phyloP scores from a whole-genome alignment of 2,113 vertebrate species.

The Cynocephalus volans region DNA sequence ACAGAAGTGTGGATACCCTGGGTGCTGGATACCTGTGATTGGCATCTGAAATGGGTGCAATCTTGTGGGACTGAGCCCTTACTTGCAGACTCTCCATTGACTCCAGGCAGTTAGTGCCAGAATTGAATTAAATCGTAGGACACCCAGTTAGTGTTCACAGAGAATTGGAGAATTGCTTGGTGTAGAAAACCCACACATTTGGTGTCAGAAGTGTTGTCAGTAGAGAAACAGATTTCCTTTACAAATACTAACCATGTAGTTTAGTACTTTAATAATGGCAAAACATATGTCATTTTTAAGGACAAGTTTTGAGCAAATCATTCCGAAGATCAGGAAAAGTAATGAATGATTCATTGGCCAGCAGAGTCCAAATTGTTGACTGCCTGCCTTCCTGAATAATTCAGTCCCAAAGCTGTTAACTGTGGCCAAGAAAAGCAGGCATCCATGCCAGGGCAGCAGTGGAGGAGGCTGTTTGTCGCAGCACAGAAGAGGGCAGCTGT shows the following conservation, averaged over 20 bases:
- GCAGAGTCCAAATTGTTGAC: neutral
- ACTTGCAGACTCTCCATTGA: neutral
- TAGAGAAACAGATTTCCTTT: neutral
- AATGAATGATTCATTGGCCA: neutral
- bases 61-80: neutral
- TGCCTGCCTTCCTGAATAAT: neutral
- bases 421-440: neutral
- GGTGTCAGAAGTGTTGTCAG: neutral
- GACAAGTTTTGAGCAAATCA: neutral
- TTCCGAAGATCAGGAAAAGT: neutral
- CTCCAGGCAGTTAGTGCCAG: neutral
- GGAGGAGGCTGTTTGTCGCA: neutral
- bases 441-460: neutral
- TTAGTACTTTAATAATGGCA: slow-evolving; percentile 2
- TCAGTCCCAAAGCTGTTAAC: neutral
- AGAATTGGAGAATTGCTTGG: neutral
- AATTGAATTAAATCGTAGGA: neutral
- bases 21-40: neutral
- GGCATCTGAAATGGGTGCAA: neutral
- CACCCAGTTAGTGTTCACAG: neutral
- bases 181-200: slow-evolving; percentile 1
- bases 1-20: neutral
- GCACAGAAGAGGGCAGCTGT: neutral
- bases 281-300: neutral
- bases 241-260: neutral